A percentile compares a stretch with the other conserved stretches of the same genome.
These are phyloP conservation scores for Drosophila hawaiiensis DNA, from an alignment of 2,888 invertebrate genomes.

Conservation along the genomic window DNA sequence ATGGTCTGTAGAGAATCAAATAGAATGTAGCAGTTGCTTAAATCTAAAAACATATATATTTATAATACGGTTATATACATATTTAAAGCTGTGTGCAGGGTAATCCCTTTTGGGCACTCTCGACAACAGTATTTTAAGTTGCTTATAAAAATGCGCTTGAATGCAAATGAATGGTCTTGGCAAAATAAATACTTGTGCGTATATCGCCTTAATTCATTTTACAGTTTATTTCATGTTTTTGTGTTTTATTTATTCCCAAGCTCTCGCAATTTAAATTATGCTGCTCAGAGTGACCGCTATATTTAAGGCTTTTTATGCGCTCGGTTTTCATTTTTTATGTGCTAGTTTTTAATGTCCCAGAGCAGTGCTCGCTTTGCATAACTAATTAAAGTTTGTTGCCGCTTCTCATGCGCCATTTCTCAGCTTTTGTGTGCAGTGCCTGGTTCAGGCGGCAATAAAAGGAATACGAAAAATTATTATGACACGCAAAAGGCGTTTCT, in stretches of 20 bases:
- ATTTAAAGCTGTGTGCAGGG: not conserved
- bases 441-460: conserved; percentile 28
- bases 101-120: not conserved
- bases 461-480: conserved; percentile 56
- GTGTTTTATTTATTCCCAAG: conserved; percentile 22
- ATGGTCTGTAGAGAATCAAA: not conserved
- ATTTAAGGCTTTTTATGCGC: conserved; percentile 41
- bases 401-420: conserved; percentile 65
- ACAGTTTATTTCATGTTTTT: conserved; percentile 37
- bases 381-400: conserved; percentile 76
- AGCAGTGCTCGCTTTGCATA: conserved; percentile 70
- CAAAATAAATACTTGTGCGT: conserved; percentile 12
- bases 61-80: not conserved
- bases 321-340: conserved; percentile 39
- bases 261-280: conserved; percentile 54
- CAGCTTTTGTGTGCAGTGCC: conserved; percentile 36
- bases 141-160: conserved; percentile 32
- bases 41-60: not conserved
- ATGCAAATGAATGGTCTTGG: conserved; percentile 41
- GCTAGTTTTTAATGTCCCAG: conserved; percentile 54
- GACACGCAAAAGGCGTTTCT: conserved; percentile 73
- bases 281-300: conserved; percentile 31
- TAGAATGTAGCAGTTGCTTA: not conserved
- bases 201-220: conserved; percentile 41
- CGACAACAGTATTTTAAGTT: not conserved